phyloP scores from a whole-genome alignment of 2,113 vertebrate species.

The Ochotona princeps region DNA sequence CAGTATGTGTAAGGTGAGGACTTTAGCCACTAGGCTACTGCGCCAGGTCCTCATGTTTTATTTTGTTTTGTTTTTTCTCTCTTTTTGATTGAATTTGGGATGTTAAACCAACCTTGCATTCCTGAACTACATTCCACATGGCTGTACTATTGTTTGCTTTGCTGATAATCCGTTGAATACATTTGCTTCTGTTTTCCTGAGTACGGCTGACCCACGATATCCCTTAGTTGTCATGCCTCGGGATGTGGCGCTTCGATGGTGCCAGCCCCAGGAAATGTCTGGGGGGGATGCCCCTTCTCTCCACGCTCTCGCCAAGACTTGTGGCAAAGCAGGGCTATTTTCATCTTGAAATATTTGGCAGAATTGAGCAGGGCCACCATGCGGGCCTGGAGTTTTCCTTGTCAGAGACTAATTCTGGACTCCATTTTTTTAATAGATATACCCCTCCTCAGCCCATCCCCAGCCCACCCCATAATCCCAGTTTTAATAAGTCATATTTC shows the following conservation, averaged over 20 bases:
- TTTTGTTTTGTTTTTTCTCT: background rate
- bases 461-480: background rate
- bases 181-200: background rate
- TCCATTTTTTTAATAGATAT: conserved; percentile 17
- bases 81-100: background rate
- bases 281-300: background rate
- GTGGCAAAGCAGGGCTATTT: background rate
- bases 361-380: background rate
- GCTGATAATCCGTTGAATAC: background rate
- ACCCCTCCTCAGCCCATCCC: background rate
- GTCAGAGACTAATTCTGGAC: background rate
- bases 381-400: background rate
- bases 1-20: no score
- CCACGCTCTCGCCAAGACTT: background rate
- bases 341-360: background rate
- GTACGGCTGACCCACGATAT: background rate
- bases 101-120: conserved; percentile 46
- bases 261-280: background rate
- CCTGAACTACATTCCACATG: background rate
- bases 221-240: accelerated
- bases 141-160: background rate
- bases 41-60: no score
- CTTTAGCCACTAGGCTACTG: no score
- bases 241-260: background rate
- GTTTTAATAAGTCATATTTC: background rate